Percentiles rank a stretch among this genome's conserved stretches.
Conservation (phyloP, 1,140 invertebrate genomes). For the Globodera rostochiensis region DNA sequence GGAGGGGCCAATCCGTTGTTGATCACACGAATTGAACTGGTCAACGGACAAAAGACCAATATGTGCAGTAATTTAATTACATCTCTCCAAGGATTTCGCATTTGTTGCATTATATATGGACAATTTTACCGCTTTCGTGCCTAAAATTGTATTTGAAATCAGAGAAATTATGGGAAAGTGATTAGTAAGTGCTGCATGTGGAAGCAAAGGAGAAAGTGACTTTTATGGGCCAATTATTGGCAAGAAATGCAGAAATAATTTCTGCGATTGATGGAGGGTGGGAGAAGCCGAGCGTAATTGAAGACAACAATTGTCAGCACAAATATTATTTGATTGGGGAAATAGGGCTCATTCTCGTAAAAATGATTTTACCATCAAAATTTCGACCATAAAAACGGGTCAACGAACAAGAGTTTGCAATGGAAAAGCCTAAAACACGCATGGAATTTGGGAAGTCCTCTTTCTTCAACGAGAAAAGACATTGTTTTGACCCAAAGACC, state of each 20-base stretch:
- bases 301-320: too few relatives aligned
- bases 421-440: not conserved
- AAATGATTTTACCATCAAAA: not conserved
- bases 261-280: too few relatives aligned
- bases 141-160: too few relatives aligned
- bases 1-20: conserved; percentile 62
- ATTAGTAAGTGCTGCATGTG: too few relatives aligned
- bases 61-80: not conserved
- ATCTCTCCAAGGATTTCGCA: too few relatives aligned
- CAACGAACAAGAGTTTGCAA: not conserved
- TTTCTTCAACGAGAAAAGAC: not conserved
- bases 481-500: not conserved
- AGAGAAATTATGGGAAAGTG: too few relatives aligned
- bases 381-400: not conserved
- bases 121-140: too few relatives aligned
- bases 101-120: too few relatives aligned
- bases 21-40: conserved; percentile 52
- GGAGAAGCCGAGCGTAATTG: too few relatives aligned
- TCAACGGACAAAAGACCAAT: not conserved
- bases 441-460: not conserved
- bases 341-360: too few relatives aligned
- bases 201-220: not conserved
- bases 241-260: not conserved
- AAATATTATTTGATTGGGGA: too few relatives aligned
- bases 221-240: not conserved